Evolutionary conservation across 2,888 invertebrate species (phyloP), one percentile per base, ranked within the genome.

Genomic region (Stratiomys singularior): DNA sequence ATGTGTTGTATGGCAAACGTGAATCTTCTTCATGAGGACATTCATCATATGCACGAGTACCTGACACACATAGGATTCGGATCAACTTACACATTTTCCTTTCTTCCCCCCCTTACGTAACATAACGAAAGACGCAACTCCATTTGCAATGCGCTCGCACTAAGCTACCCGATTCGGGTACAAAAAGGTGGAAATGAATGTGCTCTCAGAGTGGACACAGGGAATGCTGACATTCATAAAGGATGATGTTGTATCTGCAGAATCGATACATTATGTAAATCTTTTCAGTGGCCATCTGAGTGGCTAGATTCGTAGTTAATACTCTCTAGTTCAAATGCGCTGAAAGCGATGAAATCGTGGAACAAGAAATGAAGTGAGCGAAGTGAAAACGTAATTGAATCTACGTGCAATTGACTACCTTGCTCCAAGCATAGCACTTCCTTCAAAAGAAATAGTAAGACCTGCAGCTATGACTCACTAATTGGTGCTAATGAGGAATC

Each of bases 181-280:
- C 27, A 28, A 30, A 25, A 28, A 64, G 64, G n/a, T 28, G 28
- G 28, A 28, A 64, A 64, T 64, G 64, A 28, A 64, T 64, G 9
- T 3, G 64, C 64, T 28, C 28, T 64, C 64, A 64, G 25, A 23
- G 64, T 64, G 18, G 64, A 64, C 64, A 5, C 64, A 64, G 28
- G 28, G 64, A 28, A 64, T 64, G 7, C 52, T 52, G 52, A 4
- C 52, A 4, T 64, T 3, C 64, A 64, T 15, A 60, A 60, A 60
- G 15, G 4, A 60, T 25, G 25, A 25, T 9, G 52, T 13, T 13
- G n/a, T 52, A 13, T 67, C 46, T 67, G 21, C 44, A 67, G 67
- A 67, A 44, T 67, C 44, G 44, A 67, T 67, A 67, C 44, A 67
- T 67, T 67, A 67, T 67, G 67, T 13, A 67, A 67, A 67, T 67